Evolutionary conservation across 2,113 vertebrate genomes (phyloP).

Genomic region (Mormyrus lacerda): DNA sequence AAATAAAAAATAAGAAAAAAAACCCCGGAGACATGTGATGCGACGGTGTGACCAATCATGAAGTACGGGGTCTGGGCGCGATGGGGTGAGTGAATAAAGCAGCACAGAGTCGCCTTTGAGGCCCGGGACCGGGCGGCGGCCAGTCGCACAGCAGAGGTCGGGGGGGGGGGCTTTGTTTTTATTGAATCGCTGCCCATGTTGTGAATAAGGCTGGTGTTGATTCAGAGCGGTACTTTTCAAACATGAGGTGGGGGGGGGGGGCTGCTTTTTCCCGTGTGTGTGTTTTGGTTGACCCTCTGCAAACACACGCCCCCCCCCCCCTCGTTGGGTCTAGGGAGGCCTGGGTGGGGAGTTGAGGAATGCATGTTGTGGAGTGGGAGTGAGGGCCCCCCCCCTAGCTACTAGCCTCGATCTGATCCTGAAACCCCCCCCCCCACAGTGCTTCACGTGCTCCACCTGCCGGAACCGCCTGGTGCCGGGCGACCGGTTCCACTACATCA

Average conservation of each 20-base stretch:
- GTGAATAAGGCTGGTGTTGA: constrained; percentile 8
- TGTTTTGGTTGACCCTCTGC: neutral
- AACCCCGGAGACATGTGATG: neutral
- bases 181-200: neutral
- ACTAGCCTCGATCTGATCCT: constrained; percentile 11
- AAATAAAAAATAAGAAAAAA: neutral
- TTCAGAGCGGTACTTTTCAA: neutral
- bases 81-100: neutral
- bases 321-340: neutral
- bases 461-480: constrained; percentile 97
- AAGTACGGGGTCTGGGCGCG: neutral
- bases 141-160: neutral
- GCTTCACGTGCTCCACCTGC: constrained; percentile 99
- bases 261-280: neutral
- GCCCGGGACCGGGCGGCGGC: neutral
- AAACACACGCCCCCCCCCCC: neutral
- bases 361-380: neutral
- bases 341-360: neutral
- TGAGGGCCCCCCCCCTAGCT: constrained; percentile 14
- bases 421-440: constrained; percentile 57
- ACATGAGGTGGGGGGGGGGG: neutral
- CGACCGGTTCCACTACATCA: constrained; percentile 99
- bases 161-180: neutral
- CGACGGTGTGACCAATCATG: neutral
- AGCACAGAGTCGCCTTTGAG: neutral